Percentiles rank a stretch among this genome's conserved stretches.
Evolutionary conservation across 2,797 vertebrate species (phyloP).

Genomic region (Trematomus bernacchii): DNA sequence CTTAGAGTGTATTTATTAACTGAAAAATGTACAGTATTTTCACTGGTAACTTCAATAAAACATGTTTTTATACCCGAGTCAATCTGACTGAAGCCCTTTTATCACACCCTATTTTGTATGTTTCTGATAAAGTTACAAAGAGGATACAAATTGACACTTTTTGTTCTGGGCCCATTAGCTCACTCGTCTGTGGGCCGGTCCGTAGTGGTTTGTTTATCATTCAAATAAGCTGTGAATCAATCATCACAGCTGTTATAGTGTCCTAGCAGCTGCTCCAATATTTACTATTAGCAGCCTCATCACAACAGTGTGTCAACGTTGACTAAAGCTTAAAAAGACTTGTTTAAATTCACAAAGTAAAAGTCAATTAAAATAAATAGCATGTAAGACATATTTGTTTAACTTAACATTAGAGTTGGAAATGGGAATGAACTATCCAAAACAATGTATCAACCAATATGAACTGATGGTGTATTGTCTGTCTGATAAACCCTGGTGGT

Average conservation of each 20-base stretch:
- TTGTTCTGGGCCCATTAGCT: not conserved
- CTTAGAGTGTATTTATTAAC: conserved; percentile 9
- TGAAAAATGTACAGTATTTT: conserved; percentile 9
- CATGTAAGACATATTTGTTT: not conserved
- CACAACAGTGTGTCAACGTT: not conserved
- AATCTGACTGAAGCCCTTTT: not conserved
- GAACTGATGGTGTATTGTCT: conserved; percentile 20
- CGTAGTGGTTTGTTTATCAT: not conserved
- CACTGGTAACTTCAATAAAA: conserved; percentile 20
- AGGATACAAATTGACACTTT: not conserved
- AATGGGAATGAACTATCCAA: not conserved
- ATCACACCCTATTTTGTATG: not conserved
- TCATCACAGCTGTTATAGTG: not conserved
- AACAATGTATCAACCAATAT: not conserved
- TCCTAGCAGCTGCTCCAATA: not conserved
- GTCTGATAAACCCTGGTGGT: conserved; percentile 14
- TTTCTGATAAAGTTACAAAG: not conserved
- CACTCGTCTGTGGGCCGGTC: no score
- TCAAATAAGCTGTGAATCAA: conserved; percentile 1
- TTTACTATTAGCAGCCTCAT: not conserved
- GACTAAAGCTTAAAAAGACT: not conserved
- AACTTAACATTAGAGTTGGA: not conserved
- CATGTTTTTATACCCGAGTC: not conserved
- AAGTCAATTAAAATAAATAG: not conserved
- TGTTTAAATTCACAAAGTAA: not conserved